Conservation (phyloP, 2,797 vertebrate genomes). For the Potorous gilbertii region DNA sequence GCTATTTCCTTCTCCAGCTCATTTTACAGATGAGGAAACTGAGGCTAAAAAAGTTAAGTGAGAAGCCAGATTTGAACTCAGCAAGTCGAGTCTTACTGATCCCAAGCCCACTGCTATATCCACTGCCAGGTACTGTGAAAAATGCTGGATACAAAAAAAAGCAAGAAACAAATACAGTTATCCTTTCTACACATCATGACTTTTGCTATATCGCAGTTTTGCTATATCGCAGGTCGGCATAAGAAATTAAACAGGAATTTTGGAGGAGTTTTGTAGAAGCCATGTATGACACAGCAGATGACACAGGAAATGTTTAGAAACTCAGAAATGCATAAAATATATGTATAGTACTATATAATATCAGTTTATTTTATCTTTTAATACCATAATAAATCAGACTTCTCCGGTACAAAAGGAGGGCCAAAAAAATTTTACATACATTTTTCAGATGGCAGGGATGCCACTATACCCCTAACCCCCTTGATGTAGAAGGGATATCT, state of each 20-base stretch:
- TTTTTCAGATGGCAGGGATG: not conserved
- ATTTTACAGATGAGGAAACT: not conserved
- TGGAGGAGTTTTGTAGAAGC: not conserved
- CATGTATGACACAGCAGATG: not conserved
- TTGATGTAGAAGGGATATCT: not conserved
- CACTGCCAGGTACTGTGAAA: not conserved
- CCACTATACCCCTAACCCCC: not conserved
- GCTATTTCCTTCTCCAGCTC: not conserved
- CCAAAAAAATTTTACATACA: not conserved
- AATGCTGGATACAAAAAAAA: not conserved
- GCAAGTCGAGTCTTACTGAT: not conserved
- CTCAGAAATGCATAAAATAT: not conserved
- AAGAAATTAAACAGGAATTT: not conserved
- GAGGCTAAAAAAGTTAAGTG: not conserved
- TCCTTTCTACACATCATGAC: not conserved
- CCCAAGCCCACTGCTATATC: not conserved
- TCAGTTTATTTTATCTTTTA: not conserved
- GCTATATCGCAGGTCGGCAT: not conserved
- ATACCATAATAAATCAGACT: not conserved
- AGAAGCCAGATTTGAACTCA: not conserved
- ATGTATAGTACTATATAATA: not conserved
- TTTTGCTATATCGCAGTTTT: not conserved
- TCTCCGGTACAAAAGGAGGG: not conserved
- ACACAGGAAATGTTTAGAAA: not conserved
- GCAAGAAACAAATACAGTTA: not conserved